Conservation (phyloP, 2,797 vertebrate species). For the Silurus aristotelis region DNA sequence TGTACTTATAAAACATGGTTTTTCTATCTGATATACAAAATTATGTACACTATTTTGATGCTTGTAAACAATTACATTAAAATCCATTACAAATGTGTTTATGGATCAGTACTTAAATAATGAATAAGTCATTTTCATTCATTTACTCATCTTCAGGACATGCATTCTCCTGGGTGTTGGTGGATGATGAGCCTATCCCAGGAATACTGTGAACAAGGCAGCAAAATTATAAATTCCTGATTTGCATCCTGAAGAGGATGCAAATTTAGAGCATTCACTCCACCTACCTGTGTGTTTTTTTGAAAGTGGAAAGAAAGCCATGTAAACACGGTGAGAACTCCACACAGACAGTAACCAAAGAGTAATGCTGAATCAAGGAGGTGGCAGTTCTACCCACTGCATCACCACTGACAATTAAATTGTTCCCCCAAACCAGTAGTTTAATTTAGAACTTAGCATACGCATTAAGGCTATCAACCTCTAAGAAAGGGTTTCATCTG, state of each 20-base stretch:
- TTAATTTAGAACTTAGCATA: conserved; percentile 4
- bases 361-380: neutral
- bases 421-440: neutral
- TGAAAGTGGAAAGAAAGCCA: neutral
- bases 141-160: neutral
- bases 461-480: neutral
- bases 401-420: neutral
- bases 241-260: neutral
- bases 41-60: too few species aligned
- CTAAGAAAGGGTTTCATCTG: neutral
- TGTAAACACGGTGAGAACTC: neutral
- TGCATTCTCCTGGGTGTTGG: neutral
- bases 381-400: neutral
- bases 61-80: neutral
- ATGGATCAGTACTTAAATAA: neutral
- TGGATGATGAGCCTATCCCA: neutral
- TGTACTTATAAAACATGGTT: neutral
- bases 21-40: too few species aligned
- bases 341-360: neutral
- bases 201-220: neutral
- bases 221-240: too few species aligned
- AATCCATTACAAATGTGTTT: neutral
- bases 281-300: conserved; percentile 22
- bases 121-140: neutral
- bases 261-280: neutral